Conservation (phyloP, 2,797 vertebrate species). For the Mus caroli region DNA sequence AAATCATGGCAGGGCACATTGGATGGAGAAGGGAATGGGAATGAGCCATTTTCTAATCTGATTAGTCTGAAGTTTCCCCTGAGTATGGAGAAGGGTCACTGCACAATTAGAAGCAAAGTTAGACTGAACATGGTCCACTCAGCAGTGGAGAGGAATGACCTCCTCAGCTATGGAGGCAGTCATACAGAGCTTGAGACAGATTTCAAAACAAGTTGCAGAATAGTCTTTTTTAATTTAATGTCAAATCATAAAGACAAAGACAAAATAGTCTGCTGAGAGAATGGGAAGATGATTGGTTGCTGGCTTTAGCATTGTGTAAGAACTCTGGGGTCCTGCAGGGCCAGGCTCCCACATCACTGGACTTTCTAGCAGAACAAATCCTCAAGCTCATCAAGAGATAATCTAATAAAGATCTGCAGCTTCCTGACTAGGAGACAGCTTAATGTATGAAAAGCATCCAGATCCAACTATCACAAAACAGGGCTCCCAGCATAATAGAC, state of each 20-base stretch:
- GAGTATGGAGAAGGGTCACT: conserved; percentile 79
- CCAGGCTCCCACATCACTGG: conserved; percentile 77
- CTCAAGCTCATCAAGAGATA: conserved; percentile 70
- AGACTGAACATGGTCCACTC: conserved; percentile 74
- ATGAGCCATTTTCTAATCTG: conserved; percentile 84
- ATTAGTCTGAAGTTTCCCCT: conserved; percentile 81
- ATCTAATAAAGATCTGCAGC: conserved; percentile 79
- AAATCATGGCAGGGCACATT: conserved; percentile 79
- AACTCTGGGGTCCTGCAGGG: conserved; percentile 72
- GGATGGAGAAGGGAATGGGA: conserved; percentile 80
- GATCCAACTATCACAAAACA: conserved; percentile 69
- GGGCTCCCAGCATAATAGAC: conserved; percentile 35
- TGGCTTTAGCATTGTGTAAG: conserved; percentile 69
- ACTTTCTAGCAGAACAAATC: conserved; percentile 71
- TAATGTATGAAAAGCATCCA: conserved; percentile 75
- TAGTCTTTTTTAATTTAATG: conserved; percentile 61
- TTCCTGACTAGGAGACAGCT: conserved; percentile 79
- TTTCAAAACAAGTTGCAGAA: conserved; percentile 58
- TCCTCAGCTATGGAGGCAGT: conserved; percentile 48
- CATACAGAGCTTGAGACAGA: conserved; percentile 27
- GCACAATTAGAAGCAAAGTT: conserved; percentile 77
- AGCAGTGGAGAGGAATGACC: conserved; percentile 57
- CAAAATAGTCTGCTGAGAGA: conserved; percentile 75
- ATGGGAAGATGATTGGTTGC: conserved; percentile 64
- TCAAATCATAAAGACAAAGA: conserved; percentile 78